Base-by-base conservation (phyloP, 2,888 invertebrate species). In the Zaprionus obscuricornis region DNA sequence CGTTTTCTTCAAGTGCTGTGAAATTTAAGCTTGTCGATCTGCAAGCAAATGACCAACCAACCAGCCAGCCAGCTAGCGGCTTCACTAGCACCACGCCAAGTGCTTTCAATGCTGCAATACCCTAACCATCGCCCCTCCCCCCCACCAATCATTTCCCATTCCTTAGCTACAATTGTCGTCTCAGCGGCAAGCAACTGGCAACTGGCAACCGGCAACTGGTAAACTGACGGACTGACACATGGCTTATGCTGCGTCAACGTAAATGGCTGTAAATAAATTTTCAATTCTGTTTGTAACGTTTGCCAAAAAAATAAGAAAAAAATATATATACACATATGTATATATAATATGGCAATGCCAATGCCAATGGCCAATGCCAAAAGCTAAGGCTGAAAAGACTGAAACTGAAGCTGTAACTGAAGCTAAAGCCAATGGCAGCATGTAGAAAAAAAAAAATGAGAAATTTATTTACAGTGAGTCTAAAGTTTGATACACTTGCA, bases 261-360 rank as follows among this genome's bases (percentile, higher is more conserved):
- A 81, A 77, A 81, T 81, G 85, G 71, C 67, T 78, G 84, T 83
- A 84, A 78, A 78, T 84, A 86, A 84, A 84, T 84, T 86, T 79
- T 69, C 77, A 83, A 86, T 83, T 85, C 84, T 67, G 85, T 86
- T 82, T 85, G 85, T 74, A 66, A 51, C 66, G 55, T 72, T 67
- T 68, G 59, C 66, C 74, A 64, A 75, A 74, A 76, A 56, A 37
- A 46, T 42, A 50, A 59, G 43, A 16, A 20, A 47, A 58, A 50
- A 57, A 56, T 34, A 49, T 42, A 49, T 42, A 26, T n/a, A n/a
- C n/a, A n/a, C n/a, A n/a, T n/a, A n/a, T n/a, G n/a, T n/a, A 26
- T 46, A 65, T 69, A 73, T 63, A 67, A 68, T 67, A 68, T 60
- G 51, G 27, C 64, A 63, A 11, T 70, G 72, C 29, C 46, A 34